Evolutionary conservation across 2,113 vertebrate species (phyloP).

Genomic region (Alosa alosa): DNA sequence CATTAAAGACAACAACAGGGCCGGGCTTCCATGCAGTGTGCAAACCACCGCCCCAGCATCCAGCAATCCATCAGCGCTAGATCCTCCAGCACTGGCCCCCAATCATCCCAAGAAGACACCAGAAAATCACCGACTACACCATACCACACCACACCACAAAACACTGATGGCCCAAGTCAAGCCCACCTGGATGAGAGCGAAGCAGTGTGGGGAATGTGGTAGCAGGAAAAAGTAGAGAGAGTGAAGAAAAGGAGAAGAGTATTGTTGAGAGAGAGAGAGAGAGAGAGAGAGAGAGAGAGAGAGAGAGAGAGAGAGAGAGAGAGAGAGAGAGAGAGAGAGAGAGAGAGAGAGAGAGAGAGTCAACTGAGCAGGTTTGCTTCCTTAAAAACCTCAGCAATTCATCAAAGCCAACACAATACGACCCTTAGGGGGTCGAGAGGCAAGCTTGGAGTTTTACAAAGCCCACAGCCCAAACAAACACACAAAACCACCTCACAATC

Average conservation of each 20-base stretch:
- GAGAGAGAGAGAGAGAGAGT: slow-evolving; percentile 50
- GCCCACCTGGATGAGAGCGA: neutral
- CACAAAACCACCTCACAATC: neutral
- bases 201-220: neutral
- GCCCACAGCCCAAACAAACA: neutral
- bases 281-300: too few relatives aligned
- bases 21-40: slow-evolving; percentile 32
- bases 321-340: slow-evolving; percentile 47
- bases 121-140: too few relatives aligned
- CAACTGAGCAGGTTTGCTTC: slow-evolving; percentile 52
- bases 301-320: too few relatives aligned
- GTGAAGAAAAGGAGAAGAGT: neutral
- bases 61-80: slow-evolving; percentile 56
- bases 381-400: slow-evolving; percentile 59
- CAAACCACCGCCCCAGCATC: slow-evolving; percentile 30
- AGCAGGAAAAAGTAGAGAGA: neutral
- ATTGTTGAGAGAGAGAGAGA: too few relatives aligned
- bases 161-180: neutral
- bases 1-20: slow-evolving; percentile 60
- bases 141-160: neutral
- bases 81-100: slow-evolving; percentile 23
- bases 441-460: slow-evolving; percentile 57
- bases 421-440: slow-evolving; percentile 55
- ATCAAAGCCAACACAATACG: slow-evolving; percentile 60
- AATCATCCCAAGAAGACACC: neutral